A percentile compares a stretch with the other conserved stretches of the same genome.
These are phyloP conservation scores for Periophthalmus magnuspinnatus DNA, from an alignment of 2,797 vertebrate genomes.

Conservation along the genomic window DNA sequence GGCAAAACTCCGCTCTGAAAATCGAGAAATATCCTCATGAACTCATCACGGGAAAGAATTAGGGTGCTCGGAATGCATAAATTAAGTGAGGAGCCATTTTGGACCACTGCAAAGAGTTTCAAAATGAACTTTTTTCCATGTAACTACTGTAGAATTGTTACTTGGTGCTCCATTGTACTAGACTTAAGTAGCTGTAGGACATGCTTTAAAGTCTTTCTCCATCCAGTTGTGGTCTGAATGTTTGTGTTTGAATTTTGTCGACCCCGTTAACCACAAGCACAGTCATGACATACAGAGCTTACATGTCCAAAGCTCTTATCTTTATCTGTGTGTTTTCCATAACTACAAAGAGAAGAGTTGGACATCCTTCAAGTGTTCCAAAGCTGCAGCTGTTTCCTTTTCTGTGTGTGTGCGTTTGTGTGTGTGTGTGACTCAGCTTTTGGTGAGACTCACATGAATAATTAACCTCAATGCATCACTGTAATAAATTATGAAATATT, in stretches of 20 bases:
- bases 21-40: too few species aligned
- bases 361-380: background rate
- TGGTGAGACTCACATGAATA: constrained; percentile 24
- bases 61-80: too few species aligned
- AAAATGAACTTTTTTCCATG: too few species aligned
- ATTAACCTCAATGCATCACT: constrained; percentile 23
- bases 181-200: background rate
- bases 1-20: too few species aligned
- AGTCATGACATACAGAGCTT: background rate
- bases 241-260: background rate
- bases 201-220: background rate
- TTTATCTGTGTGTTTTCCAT: background rate
- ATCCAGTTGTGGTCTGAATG: background rate
- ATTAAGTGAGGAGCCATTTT: too few species aligned
- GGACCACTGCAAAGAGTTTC: too few species aligned
- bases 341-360: background rate
- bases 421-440: constrained; percentile 13
- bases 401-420: background rate
- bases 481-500: background rate
- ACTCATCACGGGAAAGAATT: too few species aligned
- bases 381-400: constrained; percentile 20
- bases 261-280: background rate
- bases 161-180: background rate
- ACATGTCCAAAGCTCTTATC: background rate
- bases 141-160: too few species aligned